A percentile compares a stretch with the other conserved stretches of the same genome.
Evolutionary conservation across 2,888 invertebrate species (phyloP).

Genomic region (Gasteruption jaculator): DNA sequence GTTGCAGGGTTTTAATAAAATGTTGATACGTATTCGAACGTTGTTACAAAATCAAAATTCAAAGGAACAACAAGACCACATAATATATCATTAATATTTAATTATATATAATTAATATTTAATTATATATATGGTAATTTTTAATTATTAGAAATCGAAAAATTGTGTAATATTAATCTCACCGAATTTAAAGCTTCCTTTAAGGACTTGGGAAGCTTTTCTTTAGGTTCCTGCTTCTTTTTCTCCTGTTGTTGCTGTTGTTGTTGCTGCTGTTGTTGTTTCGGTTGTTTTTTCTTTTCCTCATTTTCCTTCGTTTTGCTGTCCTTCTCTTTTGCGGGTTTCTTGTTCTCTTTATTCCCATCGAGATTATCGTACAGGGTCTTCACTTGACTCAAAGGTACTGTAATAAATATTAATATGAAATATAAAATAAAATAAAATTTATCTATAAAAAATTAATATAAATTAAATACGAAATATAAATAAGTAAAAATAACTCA

Average conservation of each 20-base stretch:
- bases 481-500: too few relatives aligned
- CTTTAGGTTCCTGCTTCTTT: constrained; percentile 55
- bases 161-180: constrained; percentile 28
- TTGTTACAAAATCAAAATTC: too few relatives aligned
- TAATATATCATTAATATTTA: not conserved
- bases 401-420: constrained; percentile 48
- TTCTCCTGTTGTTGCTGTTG: constrained; percentile 53
- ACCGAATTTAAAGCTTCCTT: constrained; percentile 63
- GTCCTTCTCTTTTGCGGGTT: constrained; percentile 46
- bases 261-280: constrained; percentile 40
- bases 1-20: too few relatives aligned
- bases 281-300: constrained; percentile 54
- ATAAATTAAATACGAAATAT: constrained; percentile 2
- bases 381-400: constrained; percentile 66
- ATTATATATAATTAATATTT: constrained; percentile 1
- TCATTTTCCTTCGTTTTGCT: constrained; percentile 51
- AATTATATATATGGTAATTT: constrained; percentile 1
- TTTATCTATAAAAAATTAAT: constrained; percentile 1
- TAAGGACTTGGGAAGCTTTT: constrained; percentile 63
- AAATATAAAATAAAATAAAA: constrained; percentile 13
- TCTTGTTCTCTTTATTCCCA: constrained; percentile 60
- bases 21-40: too few relatives aligned
- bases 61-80: not conserved
- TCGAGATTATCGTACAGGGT: constrained; percentile 63
- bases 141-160: not conserved